phyloP scores from a whole-genome alignment of 2,888 invertebrate genomes.

The Melanostoma scalare region DNA sequence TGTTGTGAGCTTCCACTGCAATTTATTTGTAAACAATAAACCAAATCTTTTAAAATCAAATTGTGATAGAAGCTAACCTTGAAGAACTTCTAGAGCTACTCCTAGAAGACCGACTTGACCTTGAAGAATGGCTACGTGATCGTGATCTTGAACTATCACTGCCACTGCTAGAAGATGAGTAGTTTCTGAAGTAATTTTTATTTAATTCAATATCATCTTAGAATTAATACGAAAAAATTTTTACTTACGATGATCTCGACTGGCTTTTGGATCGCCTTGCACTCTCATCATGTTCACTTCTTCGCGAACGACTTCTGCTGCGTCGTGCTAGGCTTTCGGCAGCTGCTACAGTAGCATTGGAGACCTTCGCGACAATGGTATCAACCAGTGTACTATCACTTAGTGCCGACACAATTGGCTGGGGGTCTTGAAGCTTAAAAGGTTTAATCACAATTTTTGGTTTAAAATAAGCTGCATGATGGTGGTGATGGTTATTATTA shows the following conservation, averaged over 20 bases:
- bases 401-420: slow-evolving; percentile 80
- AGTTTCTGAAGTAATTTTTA: slow-evolving; percentile 74
- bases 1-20: slow-evolving; percentile 77
- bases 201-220: slow-evolving; percentile 1
- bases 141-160: slow-evolving; percentile 80
- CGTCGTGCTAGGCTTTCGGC: slow-evolving; percentile 80
- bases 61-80: slow-evolving; percentile 74
- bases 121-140: slow-evolving; percentile 80
- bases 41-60: not conserved
- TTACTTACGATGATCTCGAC: slow-evolving; percentile 82
- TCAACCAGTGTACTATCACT: slow-evolving; percentile 81
- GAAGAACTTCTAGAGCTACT: slow-evolving; percentile 80
- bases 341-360: slow-evolving; percentile 80
- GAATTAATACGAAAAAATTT: not conserved
- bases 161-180: slow-evolving; percentile 79
- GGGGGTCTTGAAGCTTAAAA: slow-evolving; percentile 82
- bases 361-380: slow-evolving; percentile 81
- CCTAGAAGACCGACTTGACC: slow-evolving; percentile 80
- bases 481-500: slow-evolving; percentile 73
- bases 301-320: slow-evolving; percentile 80
- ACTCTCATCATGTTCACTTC: slow-evolving; percentile 76
- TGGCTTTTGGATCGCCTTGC: slow-evolving; percentile 80
- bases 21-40: slow-evolving; percentile 15
- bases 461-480: slow-evolving; percentile 75
- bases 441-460: slow-evolving; percentile 82